Conservation (phyloP, 30 jellyfish, hydroid and myxozoan species). For the Phacellophora camtschatica region DNA sequence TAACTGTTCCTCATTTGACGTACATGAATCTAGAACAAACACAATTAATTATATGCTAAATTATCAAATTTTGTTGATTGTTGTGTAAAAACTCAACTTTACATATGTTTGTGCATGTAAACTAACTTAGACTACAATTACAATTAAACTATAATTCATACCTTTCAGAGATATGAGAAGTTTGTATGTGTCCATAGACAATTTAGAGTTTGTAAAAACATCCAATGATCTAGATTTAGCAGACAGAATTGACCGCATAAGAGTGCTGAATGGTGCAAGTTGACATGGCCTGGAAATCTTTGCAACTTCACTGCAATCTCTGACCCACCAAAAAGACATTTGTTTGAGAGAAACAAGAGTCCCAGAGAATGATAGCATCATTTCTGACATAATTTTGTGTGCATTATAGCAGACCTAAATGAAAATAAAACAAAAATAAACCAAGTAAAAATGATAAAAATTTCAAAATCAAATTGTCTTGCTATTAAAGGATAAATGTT, state of each 20-base stretch:
- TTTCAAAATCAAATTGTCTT: too few species aligned
- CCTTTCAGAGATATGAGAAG: neutral
- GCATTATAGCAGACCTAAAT: too few species aligned
- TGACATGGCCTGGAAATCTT: neutral
- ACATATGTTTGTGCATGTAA: too few species aligned
- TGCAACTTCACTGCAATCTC: neutral
- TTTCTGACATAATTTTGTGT: constrained; percentile 14
- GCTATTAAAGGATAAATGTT: too few species aligned
- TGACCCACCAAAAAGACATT: constrained; percentile 44
- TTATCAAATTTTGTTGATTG: too few species aligned
- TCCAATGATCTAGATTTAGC: neutral
- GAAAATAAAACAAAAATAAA: too few species aligned
- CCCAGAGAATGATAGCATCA: constrained; percentile 32
- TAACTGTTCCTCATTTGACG: neutral
- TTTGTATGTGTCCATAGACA: constrained; percentile 6
- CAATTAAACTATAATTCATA: neutral
- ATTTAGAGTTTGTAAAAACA: neutral
- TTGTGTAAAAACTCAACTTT: too few species aligned
- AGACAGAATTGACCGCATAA: neutral
- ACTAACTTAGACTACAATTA: neutral
- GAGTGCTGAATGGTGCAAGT: constrained; percentile 7
- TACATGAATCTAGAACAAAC: neutral
- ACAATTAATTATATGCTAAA: too few species aligned
- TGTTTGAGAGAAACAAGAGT: neutral
- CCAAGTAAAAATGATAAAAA: too few species aligned